Base-by-base conservation (phyloP, 2,797 vertebrate species). In the Carduelis carduelis region DNA sequence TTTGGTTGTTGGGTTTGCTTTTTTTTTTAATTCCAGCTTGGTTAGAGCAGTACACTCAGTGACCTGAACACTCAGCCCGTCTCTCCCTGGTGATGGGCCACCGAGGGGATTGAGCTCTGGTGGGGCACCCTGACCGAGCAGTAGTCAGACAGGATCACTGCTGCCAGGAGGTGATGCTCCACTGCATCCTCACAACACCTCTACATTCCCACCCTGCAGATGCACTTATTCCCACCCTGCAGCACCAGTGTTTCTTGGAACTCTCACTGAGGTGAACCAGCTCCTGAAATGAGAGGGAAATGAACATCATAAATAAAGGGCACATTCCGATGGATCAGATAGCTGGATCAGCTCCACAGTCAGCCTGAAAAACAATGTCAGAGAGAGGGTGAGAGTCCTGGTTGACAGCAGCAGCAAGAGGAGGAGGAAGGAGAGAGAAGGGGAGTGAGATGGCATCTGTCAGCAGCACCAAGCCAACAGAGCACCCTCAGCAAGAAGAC, bases 31-130 rank as follows among this genome's bases (percentile, higher is more conserved):
- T 22, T 37, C 11, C 7, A 27, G 14, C 88, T 75, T 81, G 43
- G 9, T 39, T 85, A 61, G 24, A 80, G 47, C 27, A 22, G 24
- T 70, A 59, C 19, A 16, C 16, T 46, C 0, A 0, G n/a, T 17
- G 16, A 65, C 24, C 55, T 61, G 70, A 84, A 47, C 22, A 37
- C 13, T 19, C 43, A 81, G 5, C 11, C 22, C 47, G 28, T 4
- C 11, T 43, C 35, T n/a, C 10, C 6, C 10, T 2, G 1, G 41
- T 43, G 41, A 43, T 43, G 41, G 41, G 30, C 52, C 64, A 53
- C 19, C 0, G 0, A 70, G 50, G 17, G 65, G n/a, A 21, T 1
- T 83, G 64, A 53, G 49, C 26, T 68, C 69, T 68, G 55, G 15
- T 32, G 34, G 8, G 37, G 14, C 18, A 75, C 23, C 28, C 14